A percentile compares a stretch with the other conserved stretches of the same genome.
Evolutionary conservation across 2,888 invertebrate species (phyloP).

Genomic region (Rhagonycha lutea): DNA sequence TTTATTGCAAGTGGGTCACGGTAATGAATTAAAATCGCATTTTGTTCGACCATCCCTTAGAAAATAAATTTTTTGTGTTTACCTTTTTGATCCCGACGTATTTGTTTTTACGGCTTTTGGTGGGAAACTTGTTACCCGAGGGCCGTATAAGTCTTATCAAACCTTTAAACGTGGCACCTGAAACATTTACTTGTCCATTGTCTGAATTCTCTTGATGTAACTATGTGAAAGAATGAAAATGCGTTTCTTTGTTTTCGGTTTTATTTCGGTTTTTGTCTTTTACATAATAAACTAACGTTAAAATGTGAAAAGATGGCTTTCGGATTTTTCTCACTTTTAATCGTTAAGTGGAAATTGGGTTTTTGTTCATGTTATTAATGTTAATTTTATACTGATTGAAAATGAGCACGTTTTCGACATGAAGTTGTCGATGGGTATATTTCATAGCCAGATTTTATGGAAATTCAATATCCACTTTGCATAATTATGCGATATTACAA

Average conservation of each 20-base stretch:
- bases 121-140: background rate
- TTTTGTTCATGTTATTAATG: background rate
- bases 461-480: slow-evolving; percentile 22
- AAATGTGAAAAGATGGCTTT: background rate
- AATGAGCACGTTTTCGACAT: slow-evolving; percentile 14
- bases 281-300: background rate
- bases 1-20: background rate
- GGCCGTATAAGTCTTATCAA: background rate
- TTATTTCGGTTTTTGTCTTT: background rate
- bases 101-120: background rate
- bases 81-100: background rate
- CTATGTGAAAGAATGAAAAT: background rate
- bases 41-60: background rate
- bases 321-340: background rate
- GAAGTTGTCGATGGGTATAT: slow-evolving; percentile 12
- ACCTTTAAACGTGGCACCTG: background rate
- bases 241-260: background rate
- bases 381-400: slow-evolving; percentile 9
- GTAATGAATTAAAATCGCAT: background rate
- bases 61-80: background rate
- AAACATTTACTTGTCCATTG: background rate
- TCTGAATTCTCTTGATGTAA: background rate
- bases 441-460: slow-evolving; percentile 9
- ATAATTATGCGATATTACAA: slow-evolving; percentile 16
- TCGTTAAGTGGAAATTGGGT: background rate